Evolutionary conservation across 2,797 vertebrate genomes (phyloP).

Genomic region (Cynodonichthys magdalenae): DNA sequence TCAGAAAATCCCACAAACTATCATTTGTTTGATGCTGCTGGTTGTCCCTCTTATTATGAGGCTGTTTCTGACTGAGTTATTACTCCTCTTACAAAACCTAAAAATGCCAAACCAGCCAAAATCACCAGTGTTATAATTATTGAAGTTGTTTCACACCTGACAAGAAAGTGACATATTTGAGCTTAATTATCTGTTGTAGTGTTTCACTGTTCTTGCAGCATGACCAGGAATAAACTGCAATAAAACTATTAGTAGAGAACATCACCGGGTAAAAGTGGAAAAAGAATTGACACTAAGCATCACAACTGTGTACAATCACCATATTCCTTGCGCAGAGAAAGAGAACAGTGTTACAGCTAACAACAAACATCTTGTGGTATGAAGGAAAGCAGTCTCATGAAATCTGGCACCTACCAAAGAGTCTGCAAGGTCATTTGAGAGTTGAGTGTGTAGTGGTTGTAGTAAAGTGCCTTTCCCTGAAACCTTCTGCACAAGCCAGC

Average conservation of each 20-base stretch:
- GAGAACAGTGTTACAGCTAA: no score
- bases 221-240: no score
- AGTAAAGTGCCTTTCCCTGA: slow-evolving; percentile 45
- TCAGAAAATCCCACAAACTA: no score
- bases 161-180: not conserved
- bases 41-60: not conserved
- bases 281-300: no score
- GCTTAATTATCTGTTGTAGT: not conserved
- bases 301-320: no score
- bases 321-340: no score
- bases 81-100: not conserved
- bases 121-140: not conserved
- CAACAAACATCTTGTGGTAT: no score
- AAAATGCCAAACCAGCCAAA: no score
- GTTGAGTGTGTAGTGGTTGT: slow-evolving; percentile 21
- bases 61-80: not conserved
- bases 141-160: not conserved
- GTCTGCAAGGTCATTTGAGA: slow-evolving; percentile 33
- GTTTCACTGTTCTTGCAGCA: not conserved
- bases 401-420: slow-evolving; percentile 7
- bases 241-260: no score
- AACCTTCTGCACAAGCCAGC: slow-evolving; percentile 32
- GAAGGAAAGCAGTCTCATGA: not conserved
- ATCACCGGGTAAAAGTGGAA: no score
- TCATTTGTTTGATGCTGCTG: no score